A percentile compares a stretch with the other conserved stretches of the same genome.
phyloP scores from a whole-genome alignment of 2,888 invertebrate genomes.

The Phymatocera aterrima region DNA sequence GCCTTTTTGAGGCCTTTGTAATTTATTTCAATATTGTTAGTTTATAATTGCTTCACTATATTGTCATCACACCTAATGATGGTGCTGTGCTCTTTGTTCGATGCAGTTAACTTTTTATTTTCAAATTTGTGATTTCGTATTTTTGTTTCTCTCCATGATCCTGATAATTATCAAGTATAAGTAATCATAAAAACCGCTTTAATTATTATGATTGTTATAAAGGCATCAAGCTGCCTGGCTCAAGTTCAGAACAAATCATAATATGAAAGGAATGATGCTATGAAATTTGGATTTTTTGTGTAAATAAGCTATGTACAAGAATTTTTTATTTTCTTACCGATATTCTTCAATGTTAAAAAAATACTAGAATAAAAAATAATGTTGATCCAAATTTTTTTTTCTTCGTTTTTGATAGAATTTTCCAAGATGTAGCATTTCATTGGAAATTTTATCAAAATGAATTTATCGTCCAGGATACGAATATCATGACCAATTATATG shows the following conservation, averaged over 20 bases:
- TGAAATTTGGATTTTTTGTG: background rate
- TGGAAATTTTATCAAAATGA: too few relatives aligned
- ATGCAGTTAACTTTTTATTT: too few relatives aligned
- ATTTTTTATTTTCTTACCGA: background rate
- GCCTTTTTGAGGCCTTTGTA: background rate
- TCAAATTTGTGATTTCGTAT: background rate
- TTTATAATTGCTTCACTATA: too few relatives aligned
- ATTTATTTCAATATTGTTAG: too few relatives aligned
- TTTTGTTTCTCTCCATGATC: slow-evolving; percentile 8
- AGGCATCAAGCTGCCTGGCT: background rate
- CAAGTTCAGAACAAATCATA: background rate
- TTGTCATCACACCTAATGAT: too few relatives aligned
- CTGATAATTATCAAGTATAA: background rate
- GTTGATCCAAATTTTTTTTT: too few relatives aligned
- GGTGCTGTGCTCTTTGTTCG: too few relatives aligned
- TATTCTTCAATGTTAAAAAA: background rate
- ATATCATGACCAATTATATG: too few relatives aligned
- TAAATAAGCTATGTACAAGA: slow-evolving; percentile 3
- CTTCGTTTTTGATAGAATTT: too few relatives aligned
- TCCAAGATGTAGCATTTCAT: too few relatives aligned
- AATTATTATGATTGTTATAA: background rate
- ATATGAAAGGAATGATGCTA: background rate
- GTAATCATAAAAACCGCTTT: background rate
- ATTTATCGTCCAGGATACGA: too few relatives aligned
- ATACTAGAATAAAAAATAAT: too few relatives aligned